phyloP scores from a whole-genome alignment of 2,888 invertebrate genomes.

The Fragum sueziense region DNA sequence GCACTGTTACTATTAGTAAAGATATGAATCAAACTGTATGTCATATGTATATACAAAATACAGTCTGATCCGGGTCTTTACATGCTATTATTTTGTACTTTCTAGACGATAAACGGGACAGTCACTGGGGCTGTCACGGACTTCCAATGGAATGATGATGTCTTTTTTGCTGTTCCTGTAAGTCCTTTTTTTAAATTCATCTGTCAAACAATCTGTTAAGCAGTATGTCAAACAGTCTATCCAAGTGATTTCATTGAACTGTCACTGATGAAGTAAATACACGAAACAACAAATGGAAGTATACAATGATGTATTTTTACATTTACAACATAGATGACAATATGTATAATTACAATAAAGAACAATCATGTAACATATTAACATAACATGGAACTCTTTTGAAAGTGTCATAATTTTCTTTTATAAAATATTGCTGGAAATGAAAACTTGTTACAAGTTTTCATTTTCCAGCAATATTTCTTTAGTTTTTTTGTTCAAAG shows the following conservation, averaged over 20 bases:
- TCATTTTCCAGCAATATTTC: too few species aligned
- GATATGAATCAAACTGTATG: background rate
- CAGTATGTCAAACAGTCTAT: background rate
- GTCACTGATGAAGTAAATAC: background rate
- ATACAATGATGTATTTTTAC: background rate
- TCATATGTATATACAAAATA: background rate
- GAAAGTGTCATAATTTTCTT: background rate
- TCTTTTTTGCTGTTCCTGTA: background rate
- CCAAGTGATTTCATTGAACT: background rate
- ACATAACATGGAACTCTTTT: background rate
- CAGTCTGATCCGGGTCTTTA: background rate
- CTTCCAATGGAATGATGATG: background rate
- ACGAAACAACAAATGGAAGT: background rate
- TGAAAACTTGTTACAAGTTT: too few species aligned
- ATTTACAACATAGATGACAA: background rate
- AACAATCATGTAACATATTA: too few species aligned
- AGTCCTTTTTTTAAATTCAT: background rate
- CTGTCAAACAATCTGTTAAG: background rate
- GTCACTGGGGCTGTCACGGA: too few species aligned
- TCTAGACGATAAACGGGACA: background rate
- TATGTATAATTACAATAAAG: background rate
- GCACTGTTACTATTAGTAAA: background rate
- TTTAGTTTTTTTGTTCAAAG: too few species aligned
- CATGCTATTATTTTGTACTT: background rate
- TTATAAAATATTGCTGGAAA: background rate